These are phyloP conservation scores for Tholera decimalis DNA, from an alignment of 2,888 invertebrate genomes.

Conservation along the genomic window DNA sequence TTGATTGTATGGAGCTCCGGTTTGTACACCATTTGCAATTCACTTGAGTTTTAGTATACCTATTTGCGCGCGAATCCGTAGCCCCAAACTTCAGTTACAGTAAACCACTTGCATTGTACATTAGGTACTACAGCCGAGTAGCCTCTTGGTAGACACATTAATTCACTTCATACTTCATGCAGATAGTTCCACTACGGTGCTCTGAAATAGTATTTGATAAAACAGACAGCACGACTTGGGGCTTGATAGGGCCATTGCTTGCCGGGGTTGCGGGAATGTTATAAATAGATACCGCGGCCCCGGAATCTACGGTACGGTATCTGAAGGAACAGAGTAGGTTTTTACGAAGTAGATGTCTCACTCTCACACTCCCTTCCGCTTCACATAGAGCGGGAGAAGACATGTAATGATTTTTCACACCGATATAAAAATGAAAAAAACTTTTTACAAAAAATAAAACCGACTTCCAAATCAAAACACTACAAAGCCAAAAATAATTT, in stretches of 20 bases:
- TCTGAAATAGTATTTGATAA: slow-evolving; percentile 13
- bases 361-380: no score
- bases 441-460: no score
- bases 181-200: background rate
- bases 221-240: background rate
- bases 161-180: slow-evolving; percentile 37
- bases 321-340: background rate
- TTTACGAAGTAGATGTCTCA: no score
- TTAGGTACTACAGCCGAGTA: background rate
- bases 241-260: no score
- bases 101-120: slow-evolving; percentile 20
- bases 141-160: slow-evolving; percentile 6
- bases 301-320: background rate
- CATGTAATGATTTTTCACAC: no score
- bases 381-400: no score
- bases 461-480: no score
- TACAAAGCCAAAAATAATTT: no score
- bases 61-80: background rate
- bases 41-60: background rate
- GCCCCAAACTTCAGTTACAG: slow-evolving; percentile 5
- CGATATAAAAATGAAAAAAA: no score
- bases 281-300: no score
- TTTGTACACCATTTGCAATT: background rate
- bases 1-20: background rate
- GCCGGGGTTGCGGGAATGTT: no score